Percentiles rank a stretch among this genome's conserved stretches.
Conservation (phyloP, 1,140 invertebrate species). For the Dicyema japonicum region DNA sequence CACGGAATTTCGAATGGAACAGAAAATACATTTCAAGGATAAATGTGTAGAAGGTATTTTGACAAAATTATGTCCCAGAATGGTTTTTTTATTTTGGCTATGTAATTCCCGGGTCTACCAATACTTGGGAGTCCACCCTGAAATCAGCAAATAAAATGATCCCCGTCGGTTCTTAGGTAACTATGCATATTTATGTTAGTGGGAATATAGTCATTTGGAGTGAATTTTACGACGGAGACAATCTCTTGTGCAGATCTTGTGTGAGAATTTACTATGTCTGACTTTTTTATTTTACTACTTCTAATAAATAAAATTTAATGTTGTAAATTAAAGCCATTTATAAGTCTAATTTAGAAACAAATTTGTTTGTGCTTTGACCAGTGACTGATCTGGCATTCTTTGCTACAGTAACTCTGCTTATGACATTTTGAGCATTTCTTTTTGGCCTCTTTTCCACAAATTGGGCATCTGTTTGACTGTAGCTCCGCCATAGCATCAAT, state of each 20-base stretch:
- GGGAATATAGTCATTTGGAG: slow-evolving; percentile 95
- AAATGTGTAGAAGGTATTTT: slow-evolving; percentile 25
- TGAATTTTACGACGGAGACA: slow-evolving; percentile 75
- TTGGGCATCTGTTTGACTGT: no score
- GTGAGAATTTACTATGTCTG: slow-evolving; percentile 78
- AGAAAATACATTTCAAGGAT: slow-evolving; percentile 44
- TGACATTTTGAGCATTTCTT: no score
- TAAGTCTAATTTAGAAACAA: no score
- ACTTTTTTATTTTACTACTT: slow-evolving; percentile 8
- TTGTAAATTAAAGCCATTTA: no score
- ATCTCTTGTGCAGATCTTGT: slow-evolving; percentile 64
- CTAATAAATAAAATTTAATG: no score
- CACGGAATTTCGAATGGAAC: slow-evolving; percentile 78
- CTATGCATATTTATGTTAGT: slow-evolving; percentile 29
- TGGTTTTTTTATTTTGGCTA: slow-evolving; percentile 99
- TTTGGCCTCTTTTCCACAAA: no score
- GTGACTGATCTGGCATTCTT: no score
- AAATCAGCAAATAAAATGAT: slow-evolving; percentile 98
- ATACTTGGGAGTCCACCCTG: slow-evolving; percentile 90
- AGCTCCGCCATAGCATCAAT: no score
- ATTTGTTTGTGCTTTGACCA: no score
- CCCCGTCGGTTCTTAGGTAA: slow-evolving; percentile 41
- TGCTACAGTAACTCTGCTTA: no score
- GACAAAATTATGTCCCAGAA: slow-evolving; percentile 39
- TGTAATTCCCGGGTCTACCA: slow-evolving; percentile 86